A percentile compares a stretch with the other conserved stretches of the same genome.
Evolutionary conservation across 2,797 vertebrate genomes (phyloP).

Genomic region (Australoheros facetus): DNA sequence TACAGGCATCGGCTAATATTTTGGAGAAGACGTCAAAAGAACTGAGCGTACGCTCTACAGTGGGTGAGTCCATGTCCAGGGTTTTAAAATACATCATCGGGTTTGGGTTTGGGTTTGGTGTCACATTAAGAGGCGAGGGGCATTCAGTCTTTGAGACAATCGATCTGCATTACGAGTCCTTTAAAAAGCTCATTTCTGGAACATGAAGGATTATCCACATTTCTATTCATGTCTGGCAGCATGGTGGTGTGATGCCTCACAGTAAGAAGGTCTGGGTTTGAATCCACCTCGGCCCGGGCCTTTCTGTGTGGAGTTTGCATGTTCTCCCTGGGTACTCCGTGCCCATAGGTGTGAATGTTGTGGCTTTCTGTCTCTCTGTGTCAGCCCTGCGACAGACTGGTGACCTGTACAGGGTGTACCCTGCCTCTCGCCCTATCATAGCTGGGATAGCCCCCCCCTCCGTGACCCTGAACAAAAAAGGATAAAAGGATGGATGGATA

Average conservation of each 20-base stretch:
- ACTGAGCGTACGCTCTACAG: not conserved
- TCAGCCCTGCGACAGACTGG: no score
- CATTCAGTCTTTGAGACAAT: not conserved
- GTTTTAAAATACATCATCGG: not conserved
- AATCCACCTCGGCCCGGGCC: no score
- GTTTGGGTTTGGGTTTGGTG: not conserved
- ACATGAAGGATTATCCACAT: fast-evolving
- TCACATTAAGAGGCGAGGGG: not conserved
- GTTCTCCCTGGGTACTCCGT: no score
- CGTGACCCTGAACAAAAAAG: no score
- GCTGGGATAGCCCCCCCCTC: no score
- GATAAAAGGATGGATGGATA: not conserved
- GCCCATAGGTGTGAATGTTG: no score
- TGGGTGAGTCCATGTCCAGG: slow-evolving; percentile 13
- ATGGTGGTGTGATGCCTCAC: no score
- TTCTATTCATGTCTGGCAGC: not conserved
- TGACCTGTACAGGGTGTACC: no score
- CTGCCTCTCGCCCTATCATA: no score
- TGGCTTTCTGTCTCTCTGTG: no score
- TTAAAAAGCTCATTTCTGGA: not conserved
- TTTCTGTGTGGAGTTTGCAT: no score
- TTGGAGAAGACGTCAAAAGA: not conserved
- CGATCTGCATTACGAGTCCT: not conserved
- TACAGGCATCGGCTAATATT: slow-evolving; percentile 13
- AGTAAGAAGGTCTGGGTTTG: no score